Conservation (phyloP, 2,888 invertebrate genomes). For the Watsonalla binaria region DNA sequence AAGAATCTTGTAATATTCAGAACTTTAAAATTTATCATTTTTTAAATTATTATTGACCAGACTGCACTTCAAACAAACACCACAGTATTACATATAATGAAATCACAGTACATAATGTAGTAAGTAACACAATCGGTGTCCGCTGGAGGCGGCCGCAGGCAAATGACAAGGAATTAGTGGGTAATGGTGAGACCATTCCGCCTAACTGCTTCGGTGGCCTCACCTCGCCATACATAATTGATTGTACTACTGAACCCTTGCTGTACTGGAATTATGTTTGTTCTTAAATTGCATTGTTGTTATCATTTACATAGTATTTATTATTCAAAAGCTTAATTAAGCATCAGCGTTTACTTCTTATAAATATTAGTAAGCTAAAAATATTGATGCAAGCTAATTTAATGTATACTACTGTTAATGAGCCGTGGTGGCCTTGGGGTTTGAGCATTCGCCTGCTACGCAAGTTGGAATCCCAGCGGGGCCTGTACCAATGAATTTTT, state of each 20-base stretch:
- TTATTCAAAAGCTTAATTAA: background rate
- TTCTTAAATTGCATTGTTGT: background rate
- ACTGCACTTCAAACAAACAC: background rate
- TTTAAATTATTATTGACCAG: background rate
- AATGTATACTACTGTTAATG: too few relatives aligned
- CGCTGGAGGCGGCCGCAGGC: conserved; percentile 60
- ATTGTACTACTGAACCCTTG: conserved; percentile 56
- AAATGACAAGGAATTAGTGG: conserved; percentile 76
- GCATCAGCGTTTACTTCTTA: too few relatives aligned
- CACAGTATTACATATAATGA: conserved; percentile 4
- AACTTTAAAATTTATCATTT: too few relatives aligned
- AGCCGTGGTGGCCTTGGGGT: too few relatives aligned
- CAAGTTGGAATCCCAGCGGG: too few relatives aligned
- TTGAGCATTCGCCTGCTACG: too few relatives aligned
- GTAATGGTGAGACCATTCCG: conserved; percentile 76
- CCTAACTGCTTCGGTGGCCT: conserved; percentile 66
- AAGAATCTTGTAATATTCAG: too few relatives aligned
- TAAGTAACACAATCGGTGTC: conserved; percentile 47
- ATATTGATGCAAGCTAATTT: too few relatives aligned
- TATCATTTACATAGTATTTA: background rate
- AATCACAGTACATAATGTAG: conserved; percentile 22
- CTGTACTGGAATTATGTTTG: conserved; percentile 19
- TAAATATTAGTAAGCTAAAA: too few relatives aligned
- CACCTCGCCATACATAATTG: conserved; percentile 68
- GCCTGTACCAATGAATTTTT: too few relatives aligned